Evolutionary conservation across 2,797 vertebrate species (phyloP).

Genomic region (Clamator glandarius): DNA sequence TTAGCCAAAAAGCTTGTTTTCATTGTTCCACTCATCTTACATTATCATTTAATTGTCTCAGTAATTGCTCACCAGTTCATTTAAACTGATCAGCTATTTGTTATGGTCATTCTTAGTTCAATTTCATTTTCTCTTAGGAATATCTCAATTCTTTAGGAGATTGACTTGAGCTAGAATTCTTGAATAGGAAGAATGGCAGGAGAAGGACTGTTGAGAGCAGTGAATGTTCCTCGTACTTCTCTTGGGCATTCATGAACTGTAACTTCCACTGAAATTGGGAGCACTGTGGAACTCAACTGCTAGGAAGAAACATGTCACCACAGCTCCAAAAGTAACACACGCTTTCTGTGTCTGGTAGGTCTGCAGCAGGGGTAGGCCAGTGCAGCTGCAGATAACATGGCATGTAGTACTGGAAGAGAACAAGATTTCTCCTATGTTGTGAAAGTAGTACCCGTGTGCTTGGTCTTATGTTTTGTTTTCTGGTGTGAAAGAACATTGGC

Average conservation of each 20-base stretch:
- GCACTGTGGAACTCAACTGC: not conserved
- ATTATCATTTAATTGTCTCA: conserved; percentile 1
- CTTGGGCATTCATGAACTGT: not conserved
- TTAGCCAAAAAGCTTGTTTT: not conserved
- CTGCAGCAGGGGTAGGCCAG: no score
- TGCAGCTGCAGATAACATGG: not conserved
- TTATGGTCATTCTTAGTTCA: not conserved
- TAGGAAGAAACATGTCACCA: not conserved
- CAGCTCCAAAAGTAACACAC: not conserved
- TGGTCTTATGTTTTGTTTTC: not conserved
- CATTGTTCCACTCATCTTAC: conserved; percentile 12
- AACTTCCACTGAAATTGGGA: not conserved
- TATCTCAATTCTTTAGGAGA: not conserved
- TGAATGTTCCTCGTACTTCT: not conserved
- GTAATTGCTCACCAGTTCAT: not conserved
- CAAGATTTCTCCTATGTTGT: not conserved
- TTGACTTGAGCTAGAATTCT: not conserved
- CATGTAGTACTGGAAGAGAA: not conserved
- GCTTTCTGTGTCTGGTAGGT: not conserved
- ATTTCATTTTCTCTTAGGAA: not conserved
- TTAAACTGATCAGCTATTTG: not conserved
- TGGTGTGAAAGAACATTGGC: not conserved
- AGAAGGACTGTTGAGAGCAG: not conserved
- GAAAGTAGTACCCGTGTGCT: not conserved
- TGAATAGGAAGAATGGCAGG: not conserved